Evolutionary conservation across 2,113 vertebrate species (phyloP).

Genomic region (Conger conger): DNA sequence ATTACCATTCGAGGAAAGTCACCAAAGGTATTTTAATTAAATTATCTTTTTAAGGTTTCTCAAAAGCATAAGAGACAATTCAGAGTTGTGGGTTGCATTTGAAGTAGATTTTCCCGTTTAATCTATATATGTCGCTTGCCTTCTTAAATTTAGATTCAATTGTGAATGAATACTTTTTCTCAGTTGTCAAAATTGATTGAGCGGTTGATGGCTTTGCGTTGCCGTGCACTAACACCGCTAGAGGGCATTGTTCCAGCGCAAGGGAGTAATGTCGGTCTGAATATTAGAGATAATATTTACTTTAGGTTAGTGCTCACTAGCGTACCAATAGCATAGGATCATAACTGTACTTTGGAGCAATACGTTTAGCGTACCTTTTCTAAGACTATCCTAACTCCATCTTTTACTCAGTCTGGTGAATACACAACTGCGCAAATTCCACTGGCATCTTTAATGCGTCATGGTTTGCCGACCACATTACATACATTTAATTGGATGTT

Average conservation of each 20-base stretch:
- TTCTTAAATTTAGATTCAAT: neutral
- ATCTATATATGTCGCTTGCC: neutral
- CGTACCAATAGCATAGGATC: neutral
- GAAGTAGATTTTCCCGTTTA: neutral
- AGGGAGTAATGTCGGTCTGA: neutral
- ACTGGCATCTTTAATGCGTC: neutral
- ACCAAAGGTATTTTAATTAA: neutral
- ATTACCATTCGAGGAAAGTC: neutral
- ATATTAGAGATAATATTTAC: slow-evolving; percentile 10
- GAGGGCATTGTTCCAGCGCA: slow-evolving; percentile 24
- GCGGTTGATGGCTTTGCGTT: neutral
- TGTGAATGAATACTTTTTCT: neutral
- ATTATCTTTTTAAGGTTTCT: neutral
- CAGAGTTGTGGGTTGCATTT: neutral
- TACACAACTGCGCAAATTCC: neutral
- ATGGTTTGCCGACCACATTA: neutral
- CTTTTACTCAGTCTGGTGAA: slow-evolving; percentile 1
- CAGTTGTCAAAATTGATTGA: neutral
- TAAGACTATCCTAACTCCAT: neutral
- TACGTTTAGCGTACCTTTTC: neutral
- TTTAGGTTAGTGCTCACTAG: neutral
- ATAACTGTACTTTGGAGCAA: neutral
- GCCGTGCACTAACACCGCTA: slow-evolving; percentile 4
- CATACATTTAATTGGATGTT: slow-evolving; percentile 6
- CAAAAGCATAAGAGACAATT: neutral